Evolutionary conservation across 2,888 invertebrate species (phyloP), one percentile per base, ranked within the genome.

Genomic region (Hecatera dysodea): DNA sequence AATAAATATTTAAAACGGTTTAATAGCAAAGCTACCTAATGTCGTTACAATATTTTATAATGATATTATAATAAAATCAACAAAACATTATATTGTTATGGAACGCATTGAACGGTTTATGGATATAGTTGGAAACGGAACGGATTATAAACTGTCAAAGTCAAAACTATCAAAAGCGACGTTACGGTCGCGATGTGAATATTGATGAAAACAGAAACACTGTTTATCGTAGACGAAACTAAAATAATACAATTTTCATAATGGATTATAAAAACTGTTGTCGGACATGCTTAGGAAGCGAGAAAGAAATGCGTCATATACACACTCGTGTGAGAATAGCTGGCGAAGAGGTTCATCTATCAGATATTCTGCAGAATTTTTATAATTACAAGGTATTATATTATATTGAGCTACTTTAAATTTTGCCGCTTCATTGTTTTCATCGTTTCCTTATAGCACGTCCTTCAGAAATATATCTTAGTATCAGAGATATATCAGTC

Each of bases 311-410:
- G 93, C 92, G 93, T 24, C 88, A 91, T 75, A 83, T 96, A 57
- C 87, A 93, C 74, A 88, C 93, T 2, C 76, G 80, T 42, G 85
- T 96, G 60, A 84, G 87, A 57, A 93, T 96, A 65, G 89, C 92
- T 36, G 94, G 94, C 12, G 89, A 92, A 60, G 89, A 92, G 56
- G 90, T 95, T 55, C 87, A 86, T 22, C 73, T 96, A 33, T 86
- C 93, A 8, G 93, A 94, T 86, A 94, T 96, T 80, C 88, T 96
- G 75, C 85, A 89, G 57, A 92, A 90, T 78, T 95, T 95, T 83
- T 95, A 95, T 74, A 89, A 90, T 80, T 95, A 87, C 69, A 91
- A 93, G 92, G 96, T 95, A 92, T 29, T 27, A 15, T 27, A 22
- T 6, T 2, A 12, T 22, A 33, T 46, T 55, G 15, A 48, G 15